Evolutionary conservation across 2,888 invertebrate species (phyloP), one percentile per base, ranked within the genome.

Genomic region (Dicyrtomina minuta): DNA sequence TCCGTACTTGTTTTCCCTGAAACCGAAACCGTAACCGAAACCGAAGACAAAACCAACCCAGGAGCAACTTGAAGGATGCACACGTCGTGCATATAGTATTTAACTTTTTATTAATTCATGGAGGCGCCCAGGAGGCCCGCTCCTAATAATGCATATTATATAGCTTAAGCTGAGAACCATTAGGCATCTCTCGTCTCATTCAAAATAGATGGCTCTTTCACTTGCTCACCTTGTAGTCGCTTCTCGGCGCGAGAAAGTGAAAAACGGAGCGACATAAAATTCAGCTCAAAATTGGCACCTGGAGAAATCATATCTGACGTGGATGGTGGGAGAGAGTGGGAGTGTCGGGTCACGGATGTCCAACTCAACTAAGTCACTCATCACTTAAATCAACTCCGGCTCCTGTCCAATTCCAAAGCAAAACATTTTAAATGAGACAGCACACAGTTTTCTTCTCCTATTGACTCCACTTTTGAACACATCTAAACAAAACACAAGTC

Each of bases 191-290:
- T 66, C 66, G 56, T 66, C 66, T 66, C 66, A 66, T 66, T 10
- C 24, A 66, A 66, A 66, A 66, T 56, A 44, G 26, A 66, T 20
- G 26, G 26, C 39, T n/a, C 33, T 33, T 24, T 41, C 26, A 56
- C 56, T 56, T 24, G 58, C 44, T 66, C 58, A 66, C 56, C 66
- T 66, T 43, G 15, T 39, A 46, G 66, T 55, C 26, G 26, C 49
- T 62, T 59, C 41, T 22, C 15, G 46, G 27, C 59, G 69, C 71
- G 72, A 73, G 69, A 75, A 75, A 75, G 75, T 75, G 75, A 70
- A 73, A 75, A 75, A 70, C 72, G 71, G 71, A 72, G 70, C 68
- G 70, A 70, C 70, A 73, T 24, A 55, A 72, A 72, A 71, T 73
- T 74, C 49, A 58, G 60, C 67, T 33, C 66, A 68, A 73, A 74